Base-by-base conservation (phyloP, 2,888 invertebrate species). In the Ceratothoa steindachneri region DNA sequence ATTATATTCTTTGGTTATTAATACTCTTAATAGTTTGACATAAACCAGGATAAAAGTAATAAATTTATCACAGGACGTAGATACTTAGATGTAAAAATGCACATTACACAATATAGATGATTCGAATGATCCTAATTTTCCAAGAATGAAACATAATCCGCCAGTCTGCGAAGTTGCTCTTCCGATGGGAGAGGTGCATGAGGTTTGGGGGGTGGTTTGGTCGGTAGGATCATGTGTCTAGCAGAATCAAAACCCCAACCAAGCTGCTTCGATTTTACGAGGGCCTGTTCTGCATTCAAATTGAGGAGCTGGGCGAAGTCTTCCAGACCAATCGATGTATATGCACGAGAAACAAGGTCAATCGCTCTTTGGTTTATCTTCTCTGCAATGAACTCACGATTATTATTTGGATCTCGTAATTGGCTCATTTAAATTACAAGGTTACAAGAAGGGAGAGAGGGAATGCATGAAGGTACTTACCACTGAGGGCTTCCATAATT, bases 231-330 rank as follows among this genome's bases (percentile, higher is more conserved):
- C 78, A 79, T 79, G 7, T 65, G 69, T 1, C 73, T 74, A 24
- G 72, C 66, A 24, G 71, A 88, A 82, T 91, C 90, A 1, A 91
- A 85, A 69, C 85, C 86, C 95, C 96, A 96, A 28, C 91, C 91
- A 80, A 12, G 88, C 85, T 80, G 87, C 12, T 83, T 83, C 72
- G 82, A 84, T 83, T 72, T 22, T 74, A 83, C 87, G 28, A 89
- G 85, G 0, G 92, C 90, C 72, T 92, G 89, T 30, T 91, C 91
- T 69, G 87, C 85, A 51, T 90, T 86, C 77, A 93, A 84, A 0
- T 95, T 94, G 7, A 93, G 89, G 89, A 94, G 90, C 30, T 88
- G 86, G 1, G 92, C 87, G 67, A 95, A 88, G 51, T 91, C 90
- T 70, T 90, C 90, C 73, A 91, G 86, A 73, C 90, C 89, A 81